phyloP scores from a whole-genome alignment of 2,888 invertebrate species.

The Sphinx pinastri region DNA sequence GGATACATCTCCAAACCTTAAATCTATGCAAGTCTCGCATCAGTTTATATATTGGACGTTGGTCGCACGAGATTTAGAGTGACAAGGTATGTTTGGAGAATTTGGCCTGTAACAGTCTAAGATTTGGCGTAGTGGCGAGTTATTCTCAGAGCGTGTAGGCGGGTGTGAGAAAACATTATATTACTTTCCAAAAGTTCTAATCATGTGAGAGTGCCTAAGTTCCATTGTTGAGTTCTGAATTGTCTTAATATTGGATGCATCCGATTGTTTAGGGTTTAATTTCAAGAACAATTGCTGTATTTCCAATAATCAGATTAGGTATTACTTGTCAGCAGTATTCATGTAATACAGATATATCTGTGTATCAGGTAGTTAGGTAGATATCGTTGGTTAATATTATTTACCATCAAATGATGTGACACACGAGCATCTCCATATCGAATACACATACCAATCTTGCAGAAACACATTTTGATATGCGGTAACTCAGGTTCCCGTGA shows the following conservation, averaged over 20 bases:
- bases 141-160: constrained; percentile 14
- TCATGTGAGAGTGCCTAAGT: neutral
- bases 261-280: neutral
- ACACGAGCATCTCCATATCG: no score
- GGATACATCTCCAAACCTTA: neutral
- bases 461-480: no score
- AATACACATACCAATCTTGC: no score
- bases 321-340: no score
- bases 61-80: constrained; percentile 14
- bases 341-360: no score
- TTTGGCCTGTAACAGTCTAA: constrained; percentile 15
- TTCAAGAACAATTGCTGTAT: no score
- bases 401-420: no score
- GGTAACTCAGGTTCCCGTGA: no score
- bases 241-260: neutral
- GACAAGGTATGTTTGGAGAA: constrained; percentile 19
- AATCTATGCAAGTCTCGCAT: neutral
- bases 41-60: neutral
- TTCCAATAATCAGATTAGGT: no score
- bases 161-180: neutral
- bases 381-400: no score
- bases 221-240: neutral
- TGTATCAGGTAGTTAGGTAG: no score
- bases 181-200: neutral
- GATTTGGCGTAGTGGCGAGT: constrained; percentile 22